phyloP scores from a whole-genome alignment of 1,140 invertebrate genomes.

The Sminthurides bifidus region DNA sequence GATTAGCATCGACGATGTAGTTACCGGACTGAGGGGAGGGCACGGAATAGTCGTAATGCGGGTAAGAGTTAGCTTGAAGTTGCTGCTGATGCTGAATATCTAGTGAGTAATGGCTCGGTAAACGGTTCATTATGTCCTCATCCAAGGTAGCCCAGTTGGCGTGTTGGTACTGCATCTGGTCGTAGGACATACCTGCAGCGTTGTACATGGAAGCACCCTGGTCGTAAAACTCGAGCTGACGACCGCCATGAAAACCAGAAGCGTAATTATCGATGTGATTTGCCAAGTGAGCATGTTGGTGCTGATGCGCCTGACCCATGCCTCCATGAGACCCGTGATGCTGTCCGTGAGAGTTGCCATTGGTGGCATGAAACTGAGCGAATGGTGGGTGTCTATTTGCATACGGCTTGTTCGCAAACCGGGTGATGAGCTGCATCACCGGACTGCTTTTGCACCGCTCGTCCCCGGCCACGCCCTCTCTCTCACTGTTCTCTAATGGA shows the following conservation, averaged over 20 bases:
- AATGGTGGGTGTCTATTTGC: conserved; percentile 20
- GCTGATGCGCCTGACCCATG: conserved; percentile 14
- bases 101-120: conserved; percentile 3
- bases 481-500: conserved; percentile 28
- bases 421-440: conserved; percentile 27
- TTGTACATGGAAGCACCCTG: conserved; percentile 3
- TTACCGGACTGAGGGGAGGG: conserved; percentile 9
- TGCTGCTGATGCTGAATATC: conserved; percentile 17
- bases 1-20: conserved; percentile 22
- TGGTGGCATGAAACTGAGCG: conserved; percentile 25
- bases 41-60: conserved; percentile 18
- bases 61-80: conserved; percentile 10
- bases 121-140: conserved; percentile 1
- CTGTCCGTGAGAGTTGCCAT: conserved; percentile 4
- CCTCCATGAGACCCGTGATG: conserved; percentile 5
- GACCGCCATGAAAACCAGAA: conserved; percentile 1
- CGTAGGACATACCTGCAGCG: background rate
- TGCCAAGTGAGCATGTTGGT: background rate
- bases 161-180: conserved; percentile 4
- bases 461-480: conserved; percentile 5
- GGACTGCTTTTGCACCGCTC: conserved; percentile 20
- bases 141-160: background rate
- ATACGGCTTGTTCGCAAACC: conserved; percentile 18
- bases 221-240: conserved; percentile 10
- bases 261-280: background rate